Evolutionary conservation across 2,113 vertebrate genomes (phyloP), one percentile per base, ranked within the genome.

Genomic region (Herpetotheres cachinnans): DNA sequence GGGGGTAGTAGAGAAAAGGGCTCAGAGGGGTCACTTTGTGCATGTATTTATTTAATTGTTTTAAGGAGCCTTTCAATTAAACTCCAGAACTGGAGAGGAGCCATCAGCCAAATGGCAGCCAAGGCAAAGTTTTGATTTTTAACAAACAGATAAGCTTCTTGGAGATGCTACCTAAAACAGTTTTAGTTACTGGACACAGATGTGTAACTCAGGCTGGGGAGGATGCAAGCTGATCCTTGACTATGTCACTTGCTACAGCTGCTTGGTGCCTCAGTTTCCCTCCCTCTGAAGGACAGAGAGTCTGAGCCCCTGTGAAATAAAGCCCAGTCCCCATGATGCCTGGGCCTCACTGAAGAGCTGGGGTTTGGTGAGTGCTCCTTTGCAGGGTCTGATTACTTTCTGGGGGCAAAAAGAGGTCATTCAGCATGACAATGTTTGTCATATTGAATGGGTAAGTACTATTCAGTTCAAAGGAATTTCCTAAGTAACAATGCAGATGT

Each of bases 381-480:
- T 38, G 34, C 34, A 26, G 54, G 42, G 32, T 67, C 47, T 58
- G 49, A 44, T 54, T 54, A 14, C 52, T 54, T 81, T 73, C 27
- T 8, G 16, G n/a, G 86, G 74, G 54, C 92, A 86, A 21, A 32
- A 55, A n/a, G 84, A 54, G 87, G 90, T 78, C 87, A 55, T 29
- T 29, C 17, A 12, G n/a, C 83, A 65, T 17, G 44, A 63, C 74
- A 42, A 17, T 22, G 42, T 78, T 95, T 88, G 93, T 89, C 76
- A 55, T 49, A 21, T 25, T 19, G 61, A 78, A 32, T 9, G 22
- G 44, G 49, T 49, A 55, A 65, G 74, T 36, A 38, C 90, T 71
- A 19, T 79, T 80, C 77, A 92, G 62, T 66, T 86, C 91, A 86
- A 91, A 91, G 76, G 91, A 55, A 95, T 95, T 91, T 91, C 81